Conservation (phyloP, 2,797 vertebrate species). For the Megaceryle alcyon region DNA sequence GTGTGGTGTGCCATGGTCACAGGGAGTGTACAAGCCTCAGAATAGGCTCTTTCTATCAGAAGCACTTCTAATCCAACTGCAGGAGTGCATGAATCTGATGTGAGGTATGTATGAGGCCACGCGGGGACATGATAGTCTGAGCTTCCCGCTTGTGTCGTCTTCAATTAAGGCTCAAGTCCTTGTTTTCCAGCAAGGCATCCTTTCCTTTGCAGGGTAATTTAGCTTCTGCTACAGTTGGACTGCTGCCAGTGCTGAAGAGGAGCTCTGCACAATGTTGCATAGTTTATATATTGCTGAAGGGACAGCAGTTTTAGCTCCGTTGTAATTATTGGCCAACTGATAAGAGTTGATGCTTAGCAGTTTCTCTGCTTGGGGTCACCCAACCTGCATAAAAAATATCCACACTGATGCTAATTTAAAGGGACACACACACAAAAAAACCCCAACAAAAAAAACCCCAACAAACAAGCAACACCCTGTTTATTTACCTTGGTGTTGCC, state of each 20-base stretch:
- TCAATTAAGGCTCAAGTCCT: background rate
- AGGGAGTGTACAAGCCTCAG: background rate
- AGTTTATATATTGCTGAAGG: background rate
- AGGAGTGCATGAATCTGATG: background rate
- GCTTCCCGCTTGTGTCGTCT: background rate
- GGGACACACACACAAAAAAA: no score
- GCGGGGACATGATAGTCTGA: background rate
- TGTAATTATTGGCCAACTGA: background rate
- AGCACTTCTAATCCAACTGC: background rate
- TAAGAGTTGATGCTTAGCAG: background rate
- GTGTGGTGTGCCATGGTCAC: background rate
- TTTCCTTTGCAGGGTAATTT: background rate
- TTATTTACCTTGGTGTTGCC: background rate
- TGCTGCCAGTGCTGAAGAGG: background rate
- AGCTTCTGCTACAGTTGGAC: background rate
- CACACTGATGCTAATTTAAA: accelerated
- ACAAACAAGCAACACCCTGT: background rate
- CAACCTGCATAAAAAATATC: background rate
- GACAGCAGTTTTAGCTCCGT: background rate
- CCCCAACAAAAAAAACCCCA: no score
- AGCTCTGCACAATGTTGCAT: background rate
- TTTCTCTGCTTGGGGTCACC: background rate
- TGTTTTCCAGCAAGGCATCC: background rate
- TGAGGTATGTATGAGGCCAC: background rate
- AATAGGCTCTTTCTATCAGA: background rate